Conservation (phyloP, 2,888 invertebrate species). For the Hyposoter dolosus region DNA sequence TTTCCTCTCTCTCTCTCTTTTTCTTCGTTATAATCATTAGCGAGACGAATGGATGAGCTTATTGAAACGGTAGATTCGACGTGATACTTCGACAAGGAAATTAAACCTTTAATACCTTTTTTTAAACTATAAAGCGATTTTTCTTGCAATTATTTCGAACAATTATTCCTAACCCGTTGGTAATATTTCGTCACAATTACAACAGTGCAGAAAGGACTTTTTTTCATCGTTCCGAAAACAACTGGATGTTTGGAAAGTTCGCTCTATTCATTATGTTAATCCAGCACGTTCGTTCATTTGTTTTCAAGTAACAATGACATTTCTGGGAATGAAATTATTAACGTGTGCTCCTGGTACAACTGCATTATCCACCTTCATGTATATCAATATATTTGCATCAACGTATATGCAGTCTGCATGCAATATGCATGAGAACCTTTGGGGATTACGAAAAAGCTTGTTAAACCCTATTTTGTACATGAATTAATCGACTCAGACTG, state of each 20-base stretch:
- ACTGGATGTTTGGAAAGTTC: not conserved
- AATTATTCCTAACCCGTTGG: too few relatives aligned
- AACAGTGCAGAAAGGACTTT: not conserved
- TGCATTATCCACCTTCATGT: not conserved
- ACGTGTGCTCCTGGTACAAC: slow-evolving; percentile 20
- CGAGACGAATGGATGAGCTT: slow-evolving; percentile 4
- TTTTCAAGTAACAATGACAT: not conserved
- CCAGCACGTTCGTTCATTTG: not conserved
- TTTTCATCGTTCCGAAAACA: not conserved
- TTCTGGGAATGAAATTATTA: slow-evolving; percentile 33
- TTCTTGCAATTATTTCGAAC: too few relatives aligned
- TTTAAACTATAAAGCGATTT: not conserved
- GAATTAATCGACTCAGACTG: slow-evolving; percentile 49
- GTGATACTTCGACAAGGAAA: not conserved
- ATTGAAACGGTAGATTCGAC: not conserved
- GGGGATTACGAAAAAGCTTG: slow-evolving; percentile 63
- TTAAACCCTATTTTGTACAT: slow-evolving; percentile 52
- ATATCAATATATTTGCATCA: not conserved
- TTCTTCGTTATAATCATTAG: slow-evolving; percentile 3
- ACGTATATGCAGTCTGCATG: not conserved
- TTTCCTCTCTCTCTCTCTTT: not conserved
- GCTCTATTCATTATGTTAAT: not conserved
- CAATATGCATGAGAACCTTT: slow-evolving; percentile 35
- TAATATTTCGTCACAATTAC: too few relatives aligned
- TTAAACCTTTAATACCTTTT: not conserved